phyloP scores from a whole-genome alignment of 92 coral and sea anemone species.

The Metridium senile region DNA sequence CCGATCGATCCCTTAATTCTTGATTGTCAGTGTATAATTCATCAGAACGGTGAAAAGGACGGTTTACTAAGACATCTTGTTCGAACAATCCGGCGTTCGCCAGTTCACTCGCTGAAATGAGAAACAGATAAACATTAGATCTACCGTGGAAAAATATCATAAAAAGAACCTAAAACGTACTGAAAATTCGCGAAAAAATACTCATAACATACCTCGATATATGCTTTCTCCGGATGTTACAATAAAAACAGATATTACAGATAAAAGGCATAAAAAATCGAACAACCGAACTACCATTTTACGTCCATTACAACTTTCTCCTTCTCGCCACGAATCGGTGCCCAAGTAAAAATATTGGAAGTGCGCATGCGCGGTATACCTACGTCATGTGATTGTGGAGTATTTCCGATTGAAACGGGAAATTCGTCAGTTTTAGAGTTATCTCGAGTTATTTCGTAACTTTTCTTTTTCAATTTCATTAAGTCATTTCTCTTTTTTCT shows the following conservation, averaged over 20 bases:
- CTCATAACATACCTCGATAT: conserved; percentile 47
- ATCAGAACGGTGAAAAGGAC: conserved; percentile 8
- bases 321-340: conserved; percentile 58
- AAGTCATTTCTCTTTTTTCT: not conserved
- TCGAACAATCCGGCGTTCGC: conserved; percentile 83
- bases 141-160: conserved; percentile 3
- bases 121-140: conserved; percentile 62
- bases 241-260: conserved; percentile 63
- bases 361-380: conserved; percentile 72
- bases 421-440: not conserved
- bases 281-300: conserved; percentile 78
- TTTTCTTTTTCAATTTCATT: not conserved
- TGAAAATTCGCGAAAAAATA: conserved; percentile 15
- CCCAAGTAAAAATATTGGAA: conserved; percentile 62
- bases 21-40: conserved; percentile 9
- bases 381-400: conserved; percentile 57
- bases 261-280: conserved; percentile 80
- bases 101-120: conserved; percentile 55
- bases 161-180: conserved; percentile 7
- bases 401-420: conserved; percentile 5
- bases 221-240: conserved; percentile 40
- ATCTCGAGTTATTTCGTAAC: too few species aligned
- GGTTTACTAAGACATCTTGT: conserved; percentile 34
- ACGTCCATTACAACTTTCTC: conserved; percentile 76
- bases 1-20: not conserved